A percentile compares a stretch with the other conserved stretches of the same genome.
Evolutionary conservation across 64 coral and sea anemone genomes (phyloP).

Genomic region (Montipora foliosa): DNA sequence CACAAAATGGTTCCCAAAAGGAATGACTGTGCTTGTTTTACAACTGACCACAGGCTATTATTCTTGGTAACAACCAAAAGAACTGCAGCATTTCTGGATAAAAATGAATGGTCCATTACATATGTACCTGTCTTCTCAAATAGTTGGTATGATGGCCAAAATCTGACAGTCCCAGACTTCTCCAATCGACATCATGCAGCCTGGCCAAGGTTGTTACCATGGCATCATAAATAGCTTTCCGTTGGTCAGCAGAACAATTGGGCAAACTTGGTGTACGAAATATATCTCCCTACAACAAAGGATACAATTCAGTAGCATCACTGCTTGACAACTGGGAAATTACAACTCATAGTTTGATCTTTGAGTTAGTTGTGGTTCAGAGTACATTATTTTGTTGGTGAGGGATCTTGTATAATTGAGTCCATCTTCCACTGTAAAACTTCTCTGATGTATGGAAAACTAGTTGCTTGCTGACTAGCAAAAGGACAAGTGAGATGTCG

Average conservation of each 20-base stretch:
- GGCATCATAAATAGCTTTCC: conserved; percentile 62
- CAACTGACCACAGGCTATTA: too few species aligned
- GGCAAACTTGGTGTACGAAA: conserved; percentile 57
- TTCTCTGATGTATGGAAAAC: too few species aligned
- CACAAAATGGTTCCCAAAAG: not conserved
- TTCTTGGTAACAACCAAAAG: too few species aligned
- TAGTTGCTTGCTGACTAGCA: too few species aligned
- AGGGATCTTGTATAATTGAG: too few species aligned
- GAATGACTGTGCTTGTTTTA: not conserved
- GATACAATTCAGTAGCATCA: not conserved
- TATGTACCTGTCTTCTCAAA: conserved; percentile 80
- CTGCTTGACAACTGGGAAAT: too few species aligned
- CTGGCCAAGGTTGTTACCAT: conserved; percentile 74
- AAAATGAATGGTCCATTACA: too few species aligned
- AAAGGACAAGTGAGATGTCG: too few species aligned
- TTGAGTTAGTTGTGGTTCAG: too few species aligned
- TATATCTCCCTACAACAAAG: conserved; percentile 70
- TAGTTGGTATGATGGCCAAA: conserved; percentile 80
- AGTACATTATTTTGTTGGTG: too few species aligned
- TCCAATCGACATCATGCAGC: conserved; percentile 79
- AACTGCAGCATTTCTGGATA: not conserved
- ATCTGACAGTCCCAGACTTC: conserved; percentile 72
- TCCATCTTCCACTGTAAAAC: too few species aligned
- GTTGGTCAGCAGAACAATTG: not conserved
- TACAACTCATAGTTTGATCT: too few species aligned